These are phyloP conservation scores for Megaceryle torquata DNA, from an alignment of 2,113 vertebrate species.

Conservation along the genomic window DNA sequence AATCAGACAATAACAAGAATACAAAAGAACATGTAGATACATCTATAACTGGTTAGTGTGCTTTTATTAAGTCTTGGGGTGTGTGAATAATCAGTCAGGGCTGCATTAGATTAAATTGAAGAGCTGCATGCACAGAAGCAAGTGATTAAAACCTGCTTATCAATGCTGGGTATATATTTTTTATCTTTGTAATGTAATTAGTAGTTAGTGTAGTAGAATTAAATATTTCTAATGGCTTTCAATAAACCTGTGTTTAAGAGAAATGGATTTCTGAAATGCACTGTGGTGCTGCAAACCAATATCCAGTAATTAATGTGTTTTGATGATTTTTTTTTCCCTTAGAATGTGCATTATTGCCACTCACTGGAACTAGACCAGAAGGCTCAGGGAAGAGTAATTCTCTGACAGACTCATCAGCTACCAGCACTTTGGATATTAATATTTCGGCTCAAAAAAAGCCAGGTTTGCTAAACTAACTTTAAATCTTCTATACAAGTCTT, in stretches of 20 bases:
- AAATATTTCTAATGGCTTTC: not conserved
- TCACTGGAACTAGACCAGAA: constrained; percentile 5
- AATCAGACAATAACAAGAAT: constrained; percentile 55
- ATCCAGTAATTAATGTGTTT: not conserved
- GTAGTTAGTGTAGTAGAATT: not conserved
- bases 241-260: not conserved
- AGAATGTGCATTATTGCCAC: not conserved
- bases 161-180: not conserved
- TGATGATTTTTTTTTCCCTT: not conserved
- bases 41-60: constrained; percentile 67
- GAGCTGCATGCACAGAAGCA: not conserved
- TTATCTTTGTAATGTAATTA: not conserved
- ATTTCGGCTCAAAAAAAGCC: not conserved
- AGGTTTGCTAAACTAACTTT: constrained; percentile 16
- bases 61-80: not conserved
- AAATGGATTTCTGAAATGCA: not conserved
- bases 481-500: not conserved
- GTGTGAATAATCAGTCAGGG: not conserved
- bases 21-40: constrained; percentile 42
- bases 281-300: not conserved
- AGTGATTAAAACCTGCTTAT: not conserved
- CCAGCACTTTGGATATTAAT: not conserved
- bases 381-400: not conserved
- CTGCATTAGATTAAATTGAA: not conserved
- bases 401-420: not conserved